Percentiles rank a stretch among this genome's conserved stretches.
Conservation (phyloP, 2,888 invertebrate genomes). For the Drosophila mayaguana region DNA sequence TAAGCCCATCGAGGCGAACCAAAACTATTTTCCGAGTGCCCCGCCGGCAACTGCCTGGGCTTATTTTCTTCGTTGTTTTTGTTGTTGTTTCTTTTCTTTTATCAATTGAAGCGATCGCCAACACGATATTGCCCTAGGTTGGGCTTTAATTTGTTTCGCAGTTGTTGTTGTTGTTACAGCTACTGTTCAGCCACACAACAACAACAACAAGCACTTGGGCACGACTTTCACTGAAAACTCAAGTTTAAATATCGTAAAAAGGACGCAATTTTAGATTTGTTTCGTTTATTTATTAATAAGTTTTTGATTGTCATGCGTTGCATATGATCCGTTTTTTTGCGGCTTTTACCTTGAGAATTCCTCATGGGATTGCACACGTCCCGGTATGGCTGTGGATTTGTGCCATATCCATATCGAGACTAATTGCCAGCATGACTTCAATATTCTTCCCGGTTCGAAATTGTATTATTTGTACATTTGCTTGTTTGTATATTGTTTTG, state of each 20-base stretch:
- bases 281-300: constrained; percentile 7
- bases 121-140: constrained; percentile 81
- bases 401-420: constrained; percentile 17
- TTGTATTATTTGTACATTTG: constrained; percentile 1
- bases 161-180: constrained; percentile 30
- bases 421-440: constrained; percentile 50
- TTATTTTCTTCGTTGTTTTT: constrained; percentile 31
- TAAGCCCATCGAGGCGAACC: constrained; percentile 39
- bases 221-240: constrained; percentile 72
- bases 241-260: constrained; percentile 55
- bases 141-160: constrained; percentile 56
- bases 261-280: constrained; percentile 65
- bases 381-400: constrained; percentile 16
- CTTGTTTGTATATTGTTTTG: background rate
- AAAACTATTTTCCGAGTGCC: constrained; percentile 50
- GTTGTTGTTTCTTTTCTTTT: constrained; percentile 32
- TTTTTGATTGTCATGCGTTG: constrained; percentile 31
- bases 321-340: background rate
- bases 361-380: constrained; percentile 3
- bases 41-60: constrained; percentile 42
- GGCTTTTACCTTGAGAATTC: constrained; percentile 2
- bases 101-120: constrained; percentile 71
- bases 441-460: constrained; percentile 58
- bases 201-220: constrained; percentile 45
- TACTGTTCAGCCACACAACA: constrained; percentile 34